Evolutionary conservation across 30 jellyfish, hydroid and myxozoan species (phyloP), one percentile per base, ranked within the genome.

Genomic region (Aurelia aurita complex sp. Pacific): DNA sequence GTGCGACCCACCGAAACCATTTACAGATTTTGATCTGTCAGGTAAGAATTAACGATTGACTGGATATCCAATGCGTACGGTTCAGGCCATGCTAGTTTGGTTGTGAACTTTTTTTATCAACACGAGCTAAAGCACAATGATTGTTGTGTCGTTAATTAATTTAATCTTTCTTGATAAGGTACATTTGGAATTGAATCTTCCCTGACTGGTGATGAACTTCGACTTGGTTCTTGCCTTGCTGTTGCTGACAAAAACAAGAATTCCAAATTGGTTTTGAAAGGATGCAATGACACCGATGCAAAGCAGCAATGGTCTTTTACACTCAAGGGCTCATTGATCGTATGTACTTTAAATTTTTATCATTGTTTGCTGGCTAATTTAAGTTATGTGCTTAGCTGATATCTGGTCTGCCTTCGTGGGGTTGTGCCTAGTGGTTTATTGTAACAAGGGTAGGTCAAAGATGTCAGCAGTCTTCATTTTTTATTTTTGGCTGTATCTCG

Each of bases 291-390:
- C 43, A 94, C 97, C 10, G 98, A 94, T 71, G 68, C 89, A 11
- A 74, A 54, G 60, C 98, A 94, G 79, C 88, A 93, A 85, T 94
- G 98, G 98, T 64, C 98, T 12, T 89, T 32, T 73, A 88, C 98
- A 0, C 88, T 94, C 72, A 85, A 88, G 55, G 98, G 98, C 10
- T 57, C 85, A 14, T 91, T 94, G 51, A 80, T 94, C 38, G 98
- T 94, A 78, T 69, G 98, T 76, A 10, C 15, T 13, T 23, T 13
- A 32, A 71, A 10, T 23, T 13, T 71, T 9, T 46, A 46, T 6
- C 13, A 46, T 0, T 11, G 4, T 40, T 23, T 53, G 29, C 16
- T 23, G 54, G 59, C 76, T 67, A 14, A 29, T 66, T 66, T 18
- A n/a, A 23, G 18, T 66, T 66, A 23, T 4, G 5, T 12, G 29